A percentile compares a stretch with the other conserved stretches of the same genome.
Conservation (phyloP, 2,113 vertebrate genomes). For the Mohoua ochrocephala region DNA sequence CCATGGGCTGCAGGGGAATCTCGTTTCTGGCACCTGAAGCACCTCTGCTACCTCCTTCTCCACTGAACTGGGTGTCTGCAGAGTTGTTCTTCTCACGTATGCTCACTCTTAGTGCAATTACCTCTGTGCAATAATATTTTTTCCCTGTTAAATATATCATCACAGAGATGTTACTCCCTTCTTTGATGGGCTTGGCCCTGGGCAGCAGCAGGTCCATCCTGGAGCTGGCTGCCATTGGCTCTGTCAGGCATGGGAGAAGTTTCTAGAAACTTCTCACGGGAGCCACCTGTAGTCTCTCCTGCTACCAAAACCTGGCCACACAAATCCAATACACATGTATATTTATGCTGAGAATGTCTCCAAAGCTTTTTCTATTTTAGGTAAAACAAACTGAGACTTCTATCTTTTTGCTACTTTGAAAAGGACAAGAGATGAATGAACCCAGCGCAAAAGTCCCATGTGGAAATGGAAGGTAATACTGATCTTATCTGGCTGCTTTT, state of each 20-base stretch:
- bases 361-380: neutral
- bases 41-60: neutral
- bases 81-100: neutral
- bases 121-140: neutral
- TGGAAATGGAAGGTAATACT: neutral
- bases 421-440: neutral
- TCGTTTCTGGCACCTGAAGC: neutral
- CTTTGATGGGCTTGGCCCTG: neutral
- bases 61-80: neutral
- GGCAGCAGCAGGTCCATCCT: neutral
- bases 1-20: no score
- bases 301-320: neutral
- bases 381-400: neutral
- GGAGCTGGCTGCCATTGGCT: neutral
- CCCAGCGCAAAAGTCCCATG: neutral
- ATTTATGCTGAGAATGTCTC: neutral
- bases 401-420: neutral
- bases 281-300: fast-evolving
- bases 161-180: neutral
- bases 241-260: neutral
- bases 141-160: neutral
- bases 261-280: neutral
- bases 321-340: fast-evolving
- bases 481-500: neutral
- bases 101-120: neutral